phyloP scores from a whole-genome alignment of 2,797 vertebrate genomes.

The Intellagama lesueurii region DNA sequence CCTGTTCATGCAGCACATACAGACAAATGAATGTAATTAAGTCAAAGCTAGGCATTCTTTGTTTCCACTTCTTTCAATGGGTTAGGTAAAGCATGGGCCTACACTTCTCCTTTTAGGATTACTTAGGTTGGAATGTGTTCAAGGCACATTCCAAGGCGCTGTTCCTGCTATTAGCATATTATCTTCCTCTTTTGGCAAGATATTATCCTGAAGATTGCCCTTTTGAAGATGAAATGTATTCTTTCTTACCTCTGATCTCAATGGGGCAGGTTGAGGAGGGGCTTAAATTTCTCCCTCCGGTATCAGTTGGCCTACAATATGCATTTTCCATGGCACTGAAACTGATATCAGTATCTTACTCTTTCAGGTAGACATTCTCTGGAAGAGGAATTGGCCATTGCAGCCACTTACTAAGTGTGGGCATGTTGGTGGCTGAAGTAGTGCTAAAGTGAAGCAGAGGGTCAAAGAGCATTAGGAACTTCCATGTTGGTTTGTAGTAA shows the following conservation, averaged over 20 bases:
- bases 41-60: background rate
- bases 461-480: slow-evolving; percentile 66
- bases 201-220: slow-evolving; percentile 75
- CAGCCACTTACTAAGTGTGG: slow-evolving; percentile 71
- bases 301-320: too few species aligned
- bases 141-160: accelerated
- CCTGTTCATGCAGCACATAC: background rate
- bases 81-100: background rate
- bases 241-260: too few species aligned
- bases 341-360: too few species aligned
- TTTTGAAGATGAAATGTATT: slow-evolving; percentile 77
- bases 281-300: too few species aligned
- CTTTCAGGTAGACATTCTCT: too few species aligned
- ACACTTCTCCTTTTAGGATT: background rate
- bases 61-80: background rate
- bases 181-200: slow-evolving; percentile 52
- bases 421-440: slow-evolving; percentile 69
- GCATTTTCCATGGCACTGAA: too few species aligned
- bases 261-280: too few species aligned
- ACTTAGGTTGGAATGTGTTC: background rate
- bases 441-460: slow-evolving; percentile 70
- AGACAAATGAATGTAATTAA: background rate
- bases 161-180: background rate
- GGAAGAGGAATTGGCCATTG: slow-evolving; percentile 49
- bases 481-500: slow-evolving; percentile 76